Evolutionary conservation across 2,888 invertebrate genomes (phyloP).

Genomic region (Alentia gelatinosa): DNA sequence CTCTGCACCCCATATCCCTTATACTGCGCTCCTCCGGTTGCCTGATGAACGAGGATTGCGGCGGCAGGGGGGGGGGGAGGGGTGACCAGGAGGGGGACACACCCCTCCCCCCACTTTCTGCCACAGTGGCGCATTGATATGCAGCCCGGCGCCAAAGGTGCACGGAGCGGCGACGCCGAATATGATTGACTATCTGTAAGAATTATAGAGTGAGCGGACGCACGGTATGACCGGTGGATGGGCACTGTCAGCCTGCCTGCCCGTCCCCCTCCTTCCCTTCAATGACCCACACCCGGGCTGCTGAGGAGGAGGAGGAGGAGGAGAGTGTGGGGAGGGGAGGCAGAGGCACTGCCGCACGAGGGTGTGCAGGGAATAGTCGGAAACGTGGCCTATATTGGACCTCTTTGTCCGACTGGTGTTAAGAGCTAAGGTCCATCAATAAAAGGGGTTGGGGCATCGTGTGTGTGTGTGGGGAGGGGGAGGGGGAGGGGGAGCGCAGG

Average conservation of each 20-base stretch:
- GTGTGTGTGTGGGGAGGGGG: too few relatives aligned
- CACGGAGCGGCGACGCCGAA: neutral
- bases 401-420: constrained; percentile 20
- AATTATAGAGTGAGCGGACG: constrained; percentile 23
- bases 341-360: too few relatives aligned
- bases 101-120: neutral
- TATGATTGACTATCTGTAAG: constrained; percentile 47
- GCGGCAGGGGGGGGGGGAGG: neutral
- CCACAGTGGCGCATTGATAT: constrained; percentile 24
- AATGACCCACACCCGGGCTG: neutral
- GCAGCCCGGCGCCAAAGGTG: constrained; percentile 42
- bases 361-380: neutral
- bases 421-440: constrained; percentile 25
- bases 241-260: neutral
- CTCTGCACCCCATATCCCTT: neutral
- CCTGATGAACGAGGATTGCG: neutral
- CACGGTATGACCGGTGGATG: constrained; percentile 3
- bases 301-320: neutral
- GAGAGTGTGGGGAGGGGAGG: too few relatives aligned
- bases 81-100: neutral
- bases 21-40: neutral
- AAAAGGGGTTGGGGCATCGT: neutral
- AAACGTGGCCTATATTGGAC: neutral
- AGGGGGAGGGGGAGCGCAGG: neutral
- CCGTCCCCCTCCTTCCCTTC: neutral